Evolutionary conservation across 2,113 vertebrate species (phyloP).

Genomic region (Prunella himalayana): DNA sequence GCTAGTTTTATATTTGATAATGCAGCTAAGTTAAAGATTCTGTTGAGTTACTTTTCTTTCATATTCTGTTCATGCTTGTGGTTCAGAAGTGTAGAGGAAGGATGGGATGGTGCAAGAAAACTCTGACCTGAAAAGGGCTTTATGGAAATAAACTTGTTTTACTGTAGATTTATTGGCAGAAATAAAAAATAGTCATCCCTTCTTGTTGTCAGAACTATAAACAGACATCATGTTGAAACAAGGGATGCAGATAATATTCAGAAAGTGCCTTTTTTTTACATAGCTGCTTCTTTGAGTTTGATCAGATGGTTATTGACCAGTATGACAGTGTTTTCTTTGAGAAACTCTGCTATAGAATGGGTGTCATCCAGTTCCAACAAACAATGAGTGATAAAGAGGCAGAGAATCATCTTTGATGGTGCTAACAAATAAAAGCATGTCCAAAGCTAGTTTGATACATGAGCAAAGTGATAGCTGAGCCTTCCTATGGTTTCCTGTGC

Average conservation of each 20-base stretch:
- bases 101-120: not conserved
- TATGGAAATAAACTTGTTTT: not conserved
- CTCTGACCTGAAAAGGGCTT: not conserved
- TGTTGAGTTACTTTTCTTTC: not conserved
- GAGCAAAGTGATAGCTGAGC: not conserved
- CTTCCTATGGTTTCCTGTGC: not conserved
- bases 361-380: not conserved
- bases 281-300: not conserved
- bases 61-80: not conserved
- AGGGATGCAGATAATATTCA: not conserved
- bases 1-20: slow-evolving; percentile 2
- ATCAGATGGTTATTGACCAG: not conserved
- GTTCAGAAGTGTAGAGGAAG: not conserved
- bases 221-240: not conserved
- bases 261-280: not conserved
- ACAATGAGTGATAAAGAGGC: not conserved
- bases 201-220: not conserved
- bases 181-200: not conserved
- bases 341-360: not conserved
- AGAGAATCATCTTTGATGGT: not conserved
- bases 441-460: not conserved
- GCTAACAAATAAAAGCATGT: not conserved
- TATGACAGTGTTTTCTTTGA: not conserved
- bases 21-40: not conserved
- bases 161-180: not conserved